A percentile compares a stretch with the other conserved stretches of the same genome.
phyloP scores from a whole-genome alignment of 1,140 invertebrate species.

The Zaprionus taronus region DNA sequence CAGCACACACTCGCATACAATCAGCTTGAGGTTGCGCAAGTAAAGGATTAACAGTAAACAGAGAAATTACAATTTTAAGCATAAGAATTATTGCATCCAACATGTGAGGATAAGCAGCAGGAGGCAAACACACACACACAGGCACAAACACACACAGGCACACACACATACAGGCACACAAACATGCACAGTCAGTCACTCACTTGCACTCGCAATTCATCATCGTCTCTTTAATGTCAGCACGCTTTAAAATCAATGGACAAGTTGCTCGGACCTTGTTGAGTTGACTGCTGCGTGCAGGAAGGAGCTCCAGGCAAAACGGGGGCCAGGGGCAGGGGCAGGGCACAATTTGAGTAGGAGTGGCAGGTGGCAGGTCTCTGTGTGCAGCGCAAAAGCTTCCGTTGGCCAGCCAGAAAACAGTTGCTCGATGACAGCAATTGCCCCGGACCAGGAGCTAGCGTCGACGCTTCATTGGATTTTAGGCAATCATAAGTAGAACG shows the following conservation, averaged over 20 bases:
- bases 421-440: constrained; percentile 50
- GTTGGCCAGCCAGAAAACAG: constrained; percentile 35
- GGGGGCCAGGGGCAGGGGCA: too few species aligned
- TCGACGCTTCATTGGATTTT: constrained; percentile 56
- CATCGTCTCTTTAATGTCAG: constrained; percentile 16
- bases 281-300: not conserved
- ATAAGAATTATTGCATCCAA: constrained; percentile 34
- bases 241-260: constrained; percentile 28
- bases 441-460: constrained; percentile 24
- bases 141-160: not conserved
- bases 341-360: not conserved
- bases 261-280: constrained; percentile 2
- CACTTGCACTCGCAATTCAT: not conserved
- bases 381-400: constrained; percentile 32
- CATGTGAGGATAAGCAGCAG: constrained; percentile 4
- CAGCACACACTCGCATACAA: constrained; percentile 7
- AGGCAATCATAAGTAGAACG: constrained; percentile 53
- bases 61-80: constrained; percentile 49
- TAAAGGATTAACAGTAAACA: constrained; percentile 46
- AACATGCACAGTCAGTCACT: not conserved
- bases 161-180: not conserved
- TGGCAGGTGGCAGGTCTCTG: not conserved
- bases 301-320: not conserved
- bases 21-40: constrained; percentile 24
- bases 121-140: constrained; percentile 2